Evolutionary conservation across 53 echinoderm and acorn worm species (phyloP).

Genomic region (Henricia sp.): DNA sequence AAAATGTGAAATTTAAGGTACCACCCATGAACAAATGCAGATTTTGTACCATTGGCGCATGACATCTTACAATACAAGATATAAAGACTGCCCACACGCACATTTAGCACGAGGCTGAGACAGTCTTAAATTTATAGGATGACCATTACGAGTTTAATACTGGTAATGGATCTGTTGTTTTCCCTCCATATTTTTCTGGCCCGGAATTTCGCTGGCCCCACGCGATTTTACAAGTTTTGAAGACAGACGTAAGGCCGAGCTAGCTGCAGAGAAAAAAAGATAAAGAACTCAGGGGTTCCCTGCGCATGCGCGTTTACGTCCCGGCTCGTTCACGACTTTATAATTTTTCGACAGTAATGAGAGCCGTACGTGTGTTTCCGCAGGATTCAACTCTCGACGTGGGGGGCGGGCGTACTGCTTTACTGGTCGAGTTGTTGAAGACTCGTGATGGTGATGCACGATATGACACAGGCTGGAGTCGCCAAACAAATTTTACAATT

Average conservation of each 20-base stretch:
- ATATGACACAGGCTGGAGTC: slow-evolving; percentile 22
- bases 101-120: no score
- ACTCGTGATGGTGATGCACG: slow-evolving; percentile 33
- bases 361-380: slow-evolving; percentile 8
- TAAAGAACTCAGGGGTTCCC: neutral
- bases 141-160: neutral
- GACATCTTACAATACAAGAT: no score
- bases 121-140: neutral
- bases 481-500: neutral
- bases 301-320: slow-evolving; percentile 43
- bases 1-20: no score
- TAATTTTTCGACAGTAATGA: slow-evolving; percentile 33
- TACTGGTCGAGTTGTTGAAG: slow-evolving; percentile 13
- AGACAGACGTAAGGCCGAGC: slow-evolving; percentile 33
- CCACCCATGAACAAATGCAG: no score
- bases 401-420: slow-evolving; percentile 52
- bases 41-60: no score
- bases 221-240: slow-evolving; percentile 5
- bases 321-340: slow-evolving; percentile 50
- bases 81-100: no score
- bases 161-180: slow-evolving; percentile 23
- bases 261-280: neutral
- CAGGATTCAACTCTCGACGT: slow-evolving; percentile 44
- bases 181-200: slow-evolving; percentile 2
- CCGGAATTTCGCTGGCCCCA: neutral